phyloP scores from a whole-genome alignment of 2,888 invertebrate species.

The Orthosia gracilis region DNA sequence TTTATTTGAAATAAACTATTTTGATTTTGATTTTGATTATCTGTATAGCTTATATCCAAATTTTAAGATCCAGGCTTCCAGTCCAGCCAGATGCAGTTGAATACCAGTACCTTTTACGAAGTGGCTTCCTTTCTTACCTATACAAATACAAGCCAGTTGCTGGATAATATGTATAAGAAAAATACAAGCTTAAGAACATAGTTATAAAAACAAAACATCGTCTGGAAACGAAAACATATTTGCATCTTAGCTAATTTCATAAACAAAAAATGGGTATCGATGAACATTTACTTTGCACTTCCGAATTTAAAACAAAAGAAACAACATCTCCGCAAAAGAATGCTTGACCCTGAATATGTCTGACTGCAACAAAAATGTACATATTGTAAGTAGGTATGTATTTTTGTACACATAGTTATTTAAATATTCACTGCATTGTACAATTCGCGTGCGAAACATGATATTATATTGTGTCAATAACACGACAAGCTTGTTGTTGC shows the following conservation, averaged over 20 bases:
- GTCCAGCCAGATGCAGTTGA: no score
- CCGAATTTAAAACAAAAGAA: constrained; percentile 24
- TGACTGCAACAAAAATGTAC: constrained; percentile 5
- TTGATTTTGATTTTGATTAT: no score
- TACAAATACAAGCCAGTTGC: no score
- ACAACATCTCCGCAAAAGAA: not conserved
- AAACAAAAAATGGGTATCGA: not conserved
- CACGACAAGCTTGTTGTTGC: constrained; percentile 18
- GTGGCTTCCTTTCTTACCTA: no score
- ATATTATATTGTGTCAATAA: constrained; percentile 51
- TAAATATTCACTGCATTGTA: constrained; percentile 50
- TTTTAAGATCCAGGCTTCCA: no score
- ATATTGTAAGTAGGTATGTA: not conserved
- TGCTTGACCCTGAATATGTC: constrained; percentile 30
- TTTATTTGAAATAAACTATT: no score
- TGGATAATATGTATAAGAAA: no score
- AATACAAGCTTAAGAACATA: no score
- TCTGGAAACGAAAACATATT: no score
- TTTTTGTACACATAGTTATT: constrained; percentile 26
- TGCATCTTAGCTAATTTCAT: not conserved
- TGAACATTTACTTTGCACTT: constrained; percentile 10
- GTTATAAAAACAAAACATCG: no score
- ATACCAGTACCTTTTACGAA: no score
- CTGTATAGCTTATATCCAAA: no score
- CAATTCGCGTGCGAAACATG: constrained; percentile 49